Conservation (phyloP, 2,888 invertebrate genomes). For the Invenusta paracnida region DNA sequence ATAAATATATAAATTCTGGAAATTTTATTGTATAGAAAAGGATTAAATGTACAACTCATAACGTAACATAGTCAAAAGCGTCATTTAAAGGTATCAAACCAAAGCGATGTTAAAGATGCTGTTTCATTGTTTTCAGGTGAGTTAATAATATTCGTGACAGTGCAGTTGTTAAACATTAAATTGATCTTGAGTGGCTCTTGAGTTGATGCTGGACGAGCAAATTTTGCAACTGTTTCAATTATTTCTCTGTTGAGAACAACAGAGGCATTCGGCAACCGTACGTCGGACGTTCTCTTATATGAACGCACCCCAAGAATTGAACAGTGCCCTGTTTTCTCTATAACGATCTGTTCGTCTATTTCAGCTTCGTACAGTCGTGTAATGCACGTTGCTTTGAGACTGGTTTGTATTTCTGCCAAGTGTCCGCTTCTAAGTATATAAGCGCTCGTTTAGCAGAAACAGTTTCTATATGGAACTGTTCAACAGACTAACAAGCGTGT, state of each 20-base stretch:
- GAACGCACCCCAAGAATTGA: constrained; percentile 13
- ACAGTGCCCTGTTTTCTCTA: not conserved
- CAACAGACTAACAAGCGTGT: not conserved
- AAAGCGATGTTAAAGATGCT: not conserved
- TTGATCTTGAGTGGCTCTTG: constrained; percentile 5
- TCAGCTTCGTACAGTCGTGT: not conserved
- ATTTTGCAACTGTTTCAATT: constrained; percentile 29
- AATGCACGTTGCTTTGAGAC: not conserved
- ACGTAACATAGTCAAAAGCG: constrained; percentile 11
- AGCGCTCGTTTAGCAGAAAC: not conserved
- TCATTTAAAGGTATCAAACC: not conserved
- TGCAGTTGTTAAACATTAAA: not conserved
- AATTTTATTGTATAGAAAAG: constrained; percentile 25
- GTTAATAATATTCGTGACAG: constrained; percentile 17
- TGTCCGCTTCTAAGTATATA: constrained; percentile 13
- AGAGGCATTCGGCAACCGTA: constrained; percentile 5
- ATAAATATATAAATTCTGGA: not conserved
- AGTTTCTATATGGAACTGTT: not conserved
- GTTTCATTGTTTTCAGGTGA: not conserved
- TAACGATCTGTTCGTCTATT: constrained; percentile 23
- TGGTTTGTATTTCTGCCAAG: not conserved
- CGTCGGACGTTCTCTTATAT: constrained; percentile 15
- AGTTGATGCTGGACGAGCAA: constrained; percentile 19
- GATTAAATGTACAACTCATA: not conserved
- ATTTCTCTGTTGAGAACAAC: constrained; percentile 3